These are phyloP conservation scores for Drosophila baimaii DNA, from an alignment of 1,140 invertebrate species.

Conservation along the genomic window DNA sequence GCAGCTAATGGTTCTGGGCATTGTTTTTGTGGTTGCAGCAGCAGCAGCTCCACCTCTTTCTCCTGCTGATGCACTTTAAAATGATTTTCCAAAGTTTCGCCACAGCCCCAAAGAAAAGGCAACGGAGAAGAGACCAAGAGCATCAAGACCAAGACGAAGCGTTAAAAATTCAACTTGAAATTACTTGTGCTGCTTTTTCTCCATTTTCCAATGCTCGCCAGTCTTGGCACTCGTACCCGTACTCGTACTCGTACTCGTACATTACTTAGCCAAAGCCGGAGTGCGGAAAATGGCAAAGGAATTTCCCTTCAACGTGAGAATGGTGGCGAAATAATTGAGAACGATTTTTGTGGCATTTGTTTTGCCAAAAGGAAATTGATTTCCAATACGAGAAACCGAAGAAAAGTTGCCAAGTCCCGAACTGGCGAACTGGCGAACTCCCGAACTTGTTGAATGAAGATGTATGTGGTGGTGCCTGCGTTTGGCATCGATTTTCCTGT, in stretches of 20 bases:
- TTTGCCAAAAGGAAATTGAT: constrained; percentile 52
- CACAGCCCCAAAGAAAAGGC: constrained; percentile 37
- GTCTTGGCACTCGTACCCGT: constrained; percentile 37
- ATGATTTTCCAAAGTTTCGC: constrained; percentile 71
- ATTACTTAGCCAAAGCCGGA: constrained; percentile 46
- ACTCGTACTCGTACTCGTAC: constrained; percentile 51
- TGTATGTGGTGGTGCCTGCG: constrained; percentile 25
- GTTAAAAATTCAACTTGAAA: constrained; percentile 76
- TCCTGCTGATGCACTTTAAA: constrained; percentile 69
- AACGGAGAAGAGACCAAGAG: constrained; percentile 16
- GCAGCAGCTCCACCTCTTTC: constrained; percentile 66
- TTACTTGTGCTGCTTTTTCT: constrained; percentile 57
- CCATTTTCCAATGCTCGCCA: constrained; percentile 21
- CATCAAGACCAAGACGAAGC: constrained; percentile 55
- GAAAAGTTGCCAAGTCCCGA: constrained; percentile 3
- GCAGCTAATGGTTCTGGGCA: constrained; percentile 55
- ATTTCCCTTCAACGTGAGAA: constrained; percentile 54
- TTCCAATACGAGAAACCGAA: constrained; percentile 33
- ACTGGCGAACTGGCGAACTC: too few relatives aligned
- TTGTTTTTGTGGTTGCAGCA: constrained; percentile 36
- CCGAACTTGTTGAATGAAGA: constrained; percentile 49
- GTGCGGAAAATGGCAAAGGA: constrained; percentile 35
- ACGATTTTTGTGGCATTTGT: constrained; percentile 51
- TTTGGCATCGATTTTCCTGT: constrained; percentile 6
- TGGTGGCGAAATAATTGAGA: constrained; percentile 52